Evolutionary conservation across 2,797 vertebrate species (phyloP).

Genomic region (Clarias pachynema): DNA sequence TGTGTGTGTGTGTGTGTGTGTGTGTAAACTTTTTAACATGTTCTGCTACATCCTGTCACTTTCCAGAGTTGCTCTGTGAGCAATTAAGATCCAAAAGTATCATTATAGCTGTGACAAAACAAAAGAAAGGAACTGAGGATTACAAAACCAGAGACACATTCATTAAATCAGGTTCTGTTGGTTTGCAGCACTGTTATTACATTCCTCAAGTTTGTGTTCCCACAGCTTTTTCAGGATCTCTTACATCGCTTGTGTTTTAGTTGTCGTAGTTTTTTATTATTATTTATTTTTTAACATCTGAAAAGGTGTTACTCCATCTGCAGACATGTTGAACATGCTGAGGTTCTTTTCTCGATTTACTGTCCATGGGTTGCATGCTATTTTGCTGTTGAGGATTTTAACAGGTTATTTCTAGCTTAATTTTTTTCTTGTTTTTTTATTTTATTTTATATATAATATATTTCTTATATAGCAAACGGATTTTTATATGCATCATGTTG

Average conservation of each 20-base stretch:
- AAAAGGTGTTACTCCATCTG: not conserved
- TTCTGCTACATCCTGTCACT: slow-evolving; percentile 6
- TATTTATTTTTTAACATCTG: not conserved
- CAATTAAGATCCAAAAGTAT: not conserved
- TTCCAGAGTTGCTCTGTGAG: slow-evolving; percentile 2
- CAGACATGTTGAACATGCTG: too few species aligned
- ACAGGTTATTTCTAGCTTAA: not conserved
- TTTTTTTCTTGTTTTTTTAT: not conserved
- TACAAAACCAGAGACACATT: not conserved
- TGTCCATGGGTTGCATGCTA: not conserved
- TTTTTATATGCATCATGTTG: not conserved
- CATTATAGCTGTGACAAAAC: not conserved
- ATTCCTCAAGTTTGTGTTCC: not conserved
- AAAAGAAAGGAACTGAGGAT: slow-evolving; percentile 23
- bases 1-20: not conserved
- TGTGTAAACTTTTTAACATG: not conserved
- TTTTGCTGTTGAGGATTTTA: not conserved
- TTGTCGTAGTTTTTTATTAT: not conserved
- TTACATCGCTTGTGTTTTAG: not conserved
- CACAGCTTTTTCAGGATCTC: not conserved
- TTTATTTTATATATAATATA: not conserved
- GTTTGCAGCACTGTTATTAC: not conserved
- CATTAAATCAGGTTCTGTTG: slow-evolving; percentile 25
- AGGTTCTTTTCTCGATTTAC: not conserved
- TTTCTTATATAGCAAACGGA: not conserved